Evolutionary conservation across 2,888 invertebrate species (phyloP).

Genomic region (Argyra leucocephala): DNA sequence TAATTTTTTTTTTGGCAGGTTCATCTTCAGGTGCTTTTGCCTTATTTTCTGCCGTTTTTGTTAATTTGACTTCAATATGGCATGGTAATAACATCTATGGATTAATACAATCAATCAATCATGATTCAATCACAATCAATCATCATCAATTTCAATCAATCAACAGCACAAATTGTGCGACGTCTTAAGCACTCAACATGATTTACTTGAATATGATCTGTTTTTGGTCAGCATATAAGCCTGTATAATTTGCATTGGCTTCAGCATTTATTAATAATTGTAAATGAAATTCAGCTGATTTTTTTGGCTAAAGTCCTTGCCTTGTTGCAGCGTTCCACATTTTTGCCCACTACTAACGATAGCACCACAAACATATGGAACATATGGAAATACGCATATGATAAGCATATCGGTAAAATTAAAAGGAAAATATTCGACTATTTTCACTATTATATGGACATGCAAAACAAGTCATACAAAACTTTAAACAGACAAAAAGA

Average conservation of each 20-base stretch:
- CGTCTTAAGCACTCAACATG: constrained; percentile 94
- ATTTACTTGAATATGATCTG: constrained; percentile 95
- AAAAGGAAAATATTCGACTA: too few species aligned
- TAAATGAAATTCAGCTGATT: constrained; percentile 95
- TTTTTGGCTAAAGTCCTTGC: constrained; percentile 98
- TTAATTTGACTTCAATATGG: constrained; percentile 94
- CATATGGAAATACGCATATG: too few species aligned
- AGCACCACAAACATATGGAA: too few species aligned
- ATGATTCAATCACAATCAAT: too few species aligned
- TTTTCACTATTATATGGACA: too few species aligned
- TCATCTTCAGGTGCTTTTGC: constrained; percentile 76
- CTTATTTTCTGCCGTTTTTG: constrained; percentile 90
- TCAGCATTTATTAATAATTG: constrained; percentile 96
- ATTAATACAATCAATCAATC: too few species aligned
- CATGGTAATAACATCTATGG: constrained; percentile 99
- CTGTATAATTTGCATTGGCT: constrained; percentile 95
- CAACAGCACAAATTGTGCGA: constrained; percentile 97
- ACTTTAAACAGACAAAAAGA: too few species aligned
- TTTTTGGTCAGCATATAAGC: constrained; percentile 91
- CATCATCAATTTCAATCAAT: too few species aligned
- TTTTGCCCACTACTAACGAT: too few species aligned
- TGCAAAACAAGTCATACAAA: too few species aligned
- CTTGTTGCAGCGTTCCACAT: too few species aligned
- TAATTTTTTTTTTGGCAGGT: constrained; percentile 86
- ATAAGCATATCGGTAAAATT: too few species aligned